A percentile compares a stretch with the other conserved stretches of the same genome.
Evolutionary conservation across 2,113 vertebrate species (phyloP).

Genomic region (Sander lucioperca): DNA sequence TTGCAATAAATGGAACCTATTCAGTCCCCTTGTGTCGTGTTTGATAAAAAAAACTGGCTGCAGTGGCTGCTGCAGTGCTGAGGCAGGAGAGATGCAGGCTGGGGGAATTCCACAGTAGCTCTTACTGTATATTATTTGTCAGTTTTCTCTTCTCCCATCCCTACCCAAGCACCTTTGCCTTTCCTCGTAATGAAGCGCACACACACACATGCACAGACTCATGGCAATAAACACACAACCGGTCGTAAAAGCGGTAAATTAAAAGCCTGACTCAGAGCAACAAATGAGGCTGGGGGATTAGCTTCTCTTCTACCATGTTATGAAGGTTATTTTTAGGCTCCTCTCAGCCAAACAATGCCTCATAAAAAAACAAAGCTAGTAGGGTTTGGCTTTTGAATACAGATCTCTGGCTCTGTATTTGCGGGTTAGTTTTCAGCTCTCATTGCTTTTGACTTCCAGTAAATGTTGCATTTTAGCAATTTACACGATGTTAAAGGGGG

Average conservation of each 20-base stretch:
- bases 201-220: background rate
- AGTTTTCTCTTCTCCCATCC: conserved; percentile 6
- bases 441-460: conserved; percentile 25
- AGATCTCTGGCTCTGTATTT: conserved; percentile 22
- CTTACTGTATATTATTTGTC: conserved; percentile 18
- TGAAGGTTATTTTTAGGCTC: conserved; percentile 69
- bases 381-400: conserved; percentile 28
- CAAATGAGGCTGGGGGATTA: conserved; percentile 57
- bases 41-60: conserved; percentile 38
- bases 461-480: conserved; percentile 2
- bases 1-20: conserved; percentile 1
- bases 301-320: conserved; percentile 51
- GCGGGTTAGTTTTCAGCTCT: conserved; percentile 7
- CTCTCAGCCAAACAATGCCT: conserved; percentile 44
- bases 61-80: conserved; percentile 30
- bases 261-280: conserved; percentile 56
- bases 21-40: background rate
- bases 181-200: background rate
- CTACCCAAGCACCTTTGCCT: background rate
- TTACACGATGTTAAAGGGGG: background rate
- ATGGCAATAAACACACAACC: conserved; percentile 23
- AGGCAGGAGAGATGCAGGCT: background rate
- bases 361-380: conserved; percentile 24
- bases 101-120: conserved; percentile 23
- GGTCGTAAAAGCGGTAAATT: conserved; percentile 58